These are phyloP conservation scores for Caradrina kadenii DNA, from an alignment of 2,888 invertebrate genomes.

Conservation along the genomic window DNA sequence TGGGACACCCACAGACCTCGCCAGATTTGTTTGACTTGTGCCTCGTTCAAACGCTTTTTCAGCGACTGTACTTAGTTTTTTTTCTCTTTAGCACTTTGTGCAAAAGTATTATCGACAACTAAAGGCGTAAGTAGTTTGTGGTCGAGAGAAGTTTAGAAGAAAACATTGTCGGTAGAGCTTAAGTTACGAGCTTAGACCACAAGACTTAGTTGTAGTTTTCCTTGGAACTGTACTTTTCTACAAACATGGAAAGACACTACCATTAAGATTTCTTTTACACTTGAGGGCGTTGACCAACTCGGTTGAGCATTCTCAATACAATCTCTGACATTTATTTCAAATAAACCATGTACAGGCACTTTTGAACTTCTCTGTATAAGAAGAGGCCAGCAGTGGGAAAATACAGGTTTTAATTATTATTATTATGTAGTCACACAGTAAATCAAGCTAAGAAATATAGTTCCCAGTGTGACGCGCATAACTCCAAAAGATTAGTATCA, in stretches of 20 bases:
- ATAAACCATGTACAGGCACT: no score
- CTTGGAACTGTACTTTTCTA: background rate
- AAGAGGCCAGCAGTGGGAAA: no score
- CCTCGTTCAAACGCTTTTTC: conserved; percentile 57
- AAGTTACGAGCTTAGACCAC: conserved; percentile 32
- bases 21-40: conserved; percentile 63
- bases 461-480: conserved; percentile 6
- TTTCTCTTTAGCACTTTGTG: conserved; percentile 47
- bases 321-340: no score
- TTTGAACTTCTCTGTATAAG: no score
- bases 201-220: conserved; percentile 22
- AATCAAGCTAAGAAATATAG: conserved; percentile 17
- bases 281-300: no score
- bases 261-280: no score
- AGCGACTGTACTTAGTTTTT: conserved; percentile 30
- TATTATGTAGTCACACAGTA: background rate
- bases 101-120: conserved; percentile 28
- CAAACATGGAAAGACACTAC: conserved; percentile 1
- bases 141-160: conserved; percentile 33
- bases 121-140: conserved; percentile 34
- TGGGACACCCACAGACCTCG: conserved; percentile 58
- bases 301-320: no score
- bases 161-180: conserved; percentile 19
- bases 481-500: conserved; percentile 43
- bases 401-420: no score